Conservation (phyloP, 2,113 vertebrate genomes). For the Heloderma charlesbogerti region DNA sequence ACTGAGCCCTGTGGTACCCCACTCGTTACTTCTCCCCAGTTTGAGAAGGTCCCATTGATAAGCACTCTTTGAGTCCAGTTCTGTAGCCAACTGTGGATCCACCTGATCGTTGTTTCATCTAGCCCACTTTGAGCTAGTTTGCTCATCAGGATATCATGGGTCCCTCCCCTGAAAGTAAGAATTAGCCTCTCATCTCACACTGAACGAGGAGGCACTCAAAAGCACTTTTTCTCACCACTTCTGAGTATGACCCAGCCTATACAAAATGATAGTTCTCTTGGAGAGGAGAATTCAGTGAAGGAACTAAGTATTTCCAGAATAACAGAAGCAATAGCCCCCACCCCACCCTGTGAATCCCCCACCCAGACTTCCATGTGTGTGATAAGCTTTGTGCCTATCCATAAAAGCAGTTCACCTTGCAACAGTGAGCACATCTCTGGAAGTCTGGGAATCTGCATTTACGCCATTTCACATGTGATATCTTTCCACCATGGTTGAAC, state of each 20-base stretch:
- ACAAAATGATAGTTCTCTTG: background rate
- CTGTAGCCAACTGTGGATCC: no score
- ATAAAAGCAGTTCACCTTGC: background rate
- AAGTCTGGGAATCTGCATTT: no score
- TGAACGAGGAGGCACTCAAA: background rate
- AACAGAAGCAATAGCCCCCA: background rate
- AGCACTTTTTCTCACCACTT: background rate
- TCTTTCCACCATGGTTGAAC: background rate
- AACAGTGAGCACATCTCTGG: background rate
- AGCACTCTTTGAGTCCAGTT: no score
- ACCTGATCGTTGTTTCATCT: no score
- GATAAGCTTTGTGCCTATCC: no score
- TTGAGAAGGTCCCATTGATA: no score
- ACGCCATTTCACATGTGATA: background rate
- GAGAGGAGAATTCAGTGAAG: background rate
- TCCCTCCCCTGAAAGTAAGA: background rate
- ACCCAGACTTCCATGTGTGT: no score
- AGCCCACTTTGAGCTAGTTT: no score
- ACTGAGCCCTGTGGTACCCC: no score
- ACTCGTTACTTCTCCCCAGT: no score
- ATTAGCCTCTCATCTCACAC: background rate
- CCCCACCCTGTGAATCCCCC: no score
- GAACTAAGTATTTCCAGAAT: background rate
- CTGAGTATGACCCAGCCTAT: background rate
- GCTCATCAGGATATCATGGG: no score